Base-by-base conservation (phyloP, 2,888 invertebrate species). In the Limnephilus rhombicus region DNA sequence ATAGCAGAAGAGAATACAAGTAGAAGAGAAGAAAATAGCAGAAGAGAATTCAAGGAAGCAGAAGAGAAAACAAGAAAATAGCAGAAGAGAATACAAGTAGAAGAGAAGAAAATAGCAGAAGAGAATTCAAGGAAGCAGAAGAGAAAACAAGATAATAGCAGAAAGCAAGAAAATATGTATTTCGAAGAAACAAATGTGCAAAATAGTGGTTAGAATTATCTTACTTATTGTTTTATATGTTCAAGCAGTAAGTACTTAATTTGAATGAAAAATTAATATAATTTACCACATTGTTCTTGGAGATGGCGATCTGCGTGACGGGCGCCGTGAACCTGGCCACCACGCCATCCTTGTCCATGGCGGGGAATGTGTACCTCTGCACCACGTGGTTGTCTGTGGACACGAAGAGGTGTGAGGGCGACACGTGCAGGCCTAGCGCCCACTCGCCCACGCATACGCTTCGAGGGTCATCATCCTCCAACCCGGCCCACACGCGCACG, bases 381-480 rank as follows among this genome's bases (percentile, higher is more conserved):
- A 99, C 97, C 4, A 97, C 97, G 95, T 99, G 98, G 94, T 97
- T 97, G 94, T 99, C 98, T 83, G 98, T 98, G 0, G 98, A 98
- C 15, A 98, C 98, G 95, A 98, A 98, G 80, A 99, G 96, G 81
- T 97, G 96, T 91, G 95, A 95, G 93, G 97, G 97, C 95, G 97
- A 97, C 94, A 97, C 97, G 92, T 97, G 97, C 86, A 98, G 96
- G 92, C 98, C 97, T 92, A 97, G 96, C 0, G 98, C 98, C 95
- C 97, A 98, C 95, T 99, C 99, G 2, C 98, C 98, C 92, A 98
- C 97, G 94, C 98, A 98, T 94, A 97, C 98, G 15, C 98, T 98
- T 24, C 97, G 96, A 0, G 99, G 98, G 95, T 99, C 98, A 95
- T 99, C 98, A 94, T 98, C 98, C 94, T 98, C 98, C 93, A 98